Evolutionary conservation across 2,797 vertebrate species (phyloP).

Genomic region (Coluber constrictor): DNA sequence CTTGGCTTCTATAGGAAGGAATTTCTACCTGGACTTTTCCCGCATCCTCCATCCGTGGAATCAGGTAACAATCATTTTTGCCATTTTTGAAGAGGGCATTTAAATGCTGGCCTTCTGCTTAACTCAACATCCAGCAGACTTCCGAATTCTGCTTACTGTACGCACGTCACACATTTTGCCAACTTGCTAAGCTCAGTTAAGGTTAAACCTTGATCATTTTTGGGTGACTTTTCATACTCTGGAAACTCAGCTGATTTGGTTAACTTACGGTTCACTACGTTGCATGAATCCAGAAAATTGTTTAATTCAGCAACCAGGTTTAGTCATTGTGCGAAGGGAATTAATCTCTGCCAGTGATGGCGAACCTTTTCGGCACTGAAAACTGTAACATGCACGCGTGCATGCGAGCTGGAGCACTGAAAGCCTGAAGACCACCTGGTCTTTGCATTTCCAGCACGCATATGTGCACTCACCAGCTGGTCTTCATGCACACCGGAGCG

Average conservation of each 20-base stretch:
- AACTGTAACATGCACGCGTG: no score
- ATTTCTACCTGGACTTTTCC: constrained; percentile 84
- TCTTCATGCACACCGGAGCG: no score
- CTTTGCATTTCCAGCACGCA: no score
- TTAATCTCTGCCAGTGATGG: background rate
- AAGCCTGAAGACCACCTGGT: no score
- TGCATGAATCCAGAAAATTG: background rate
- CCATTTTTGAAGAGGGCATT: accelerated
- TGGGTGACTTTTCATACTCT: background rate
- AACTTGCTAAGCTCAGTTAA: background rate
- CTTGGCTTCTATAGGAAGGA: constrained; percentile 70
- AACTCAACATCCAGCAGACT: background rate
- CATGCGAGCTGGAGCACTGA: no score
- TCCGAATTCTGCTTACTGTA: background rate
- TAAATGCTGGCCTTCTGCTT: background rate
- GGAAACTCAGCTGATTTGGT: background rate
- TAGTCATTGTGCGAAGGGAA: background rate
- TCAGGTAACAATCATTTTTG: constrained; percentile 74
- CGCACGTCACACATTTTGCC: background rate
- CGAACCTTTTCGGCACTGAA: no score
- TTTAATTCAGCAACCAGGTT: background rate
- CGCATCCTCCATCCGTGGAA: constrained; percentile 78
- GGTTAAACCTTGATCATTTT: background rate
- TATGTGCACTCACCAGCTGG: no score
- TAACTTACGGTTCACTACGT: background rate